These are phyloP conservation scores for Halyomorpha halys DNA, from an alignment of 1,140 invertebrate genomes.

Conservation along the genomic window DNA sequence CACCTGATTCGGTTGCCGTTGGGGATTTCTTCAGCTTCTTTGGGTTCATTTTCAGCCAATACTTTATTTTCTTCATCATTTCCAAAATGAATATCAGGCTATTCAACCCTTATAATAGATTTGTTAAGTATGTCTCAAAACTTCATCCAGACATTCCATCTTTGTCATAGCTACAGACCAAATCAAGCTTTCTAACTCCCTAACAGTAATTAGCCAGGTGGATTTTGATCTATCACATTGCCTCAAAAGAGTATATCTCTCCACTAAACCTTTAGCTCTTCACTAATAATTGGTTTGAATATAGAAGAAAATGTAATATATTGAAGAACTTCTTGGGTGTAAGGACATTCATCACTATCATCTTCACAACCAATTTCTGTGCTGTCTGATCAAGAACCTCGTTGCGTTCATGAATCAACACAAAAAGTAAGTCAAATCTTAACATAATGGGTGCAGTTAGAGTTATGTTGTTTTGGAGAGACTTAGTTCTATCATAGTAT, in stretches of 20 bases:
- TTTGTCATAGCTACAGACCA: conserved; percentile 93
- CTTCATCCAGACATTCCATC: conserved; percentile 83
- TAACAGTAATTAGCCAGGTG: conserved; percentile 92
- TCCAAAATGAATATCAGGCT: conserved; percentile 86
- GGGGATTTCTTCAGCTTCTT: no score
- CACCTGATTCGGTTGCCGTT: no score
- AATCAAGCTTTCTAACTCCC: conserved; percentile 97
- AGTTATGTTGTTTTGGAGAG: conserved; percentile 88
- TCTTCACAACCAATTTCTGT: conserved; percentile 81
- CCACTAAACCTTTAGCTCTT: conserved; percentile 71
- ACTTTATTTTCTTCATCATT: conserved; percentile 36
- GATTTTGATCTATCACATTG: conserved; percentile 67
- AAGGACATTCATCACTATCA: conserved; percentile 64
- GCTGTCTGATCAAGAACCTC: conserved; percentile 52
- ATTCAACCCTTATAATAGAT: conserved; percentile 95
- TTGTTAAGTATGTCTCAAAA: conserved; percentile 83
- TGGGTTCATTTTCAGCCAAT: not conserved
- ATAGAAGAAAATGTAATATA: conserved; percentile 95
- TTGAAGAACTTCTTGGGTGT: conserved; percentile 73
- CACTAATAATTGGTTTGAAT: conserved; percentile 85
- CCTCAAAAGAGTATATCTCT: conserved; percentile 79
- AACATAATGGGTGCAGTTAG: conserved; percentile 98
- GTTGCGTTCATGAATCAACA: conserved; percentile 91
- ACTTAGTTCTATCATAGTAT: conserved; percentile 88
- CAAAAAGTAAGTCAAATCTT: conserved; percentile 97